Evolutionary conservation across 2,888 invertebrate genomes (phyloP), one percentile per base, ranked within the genome.

Genomic region (Drosophila rubida): DNA sequence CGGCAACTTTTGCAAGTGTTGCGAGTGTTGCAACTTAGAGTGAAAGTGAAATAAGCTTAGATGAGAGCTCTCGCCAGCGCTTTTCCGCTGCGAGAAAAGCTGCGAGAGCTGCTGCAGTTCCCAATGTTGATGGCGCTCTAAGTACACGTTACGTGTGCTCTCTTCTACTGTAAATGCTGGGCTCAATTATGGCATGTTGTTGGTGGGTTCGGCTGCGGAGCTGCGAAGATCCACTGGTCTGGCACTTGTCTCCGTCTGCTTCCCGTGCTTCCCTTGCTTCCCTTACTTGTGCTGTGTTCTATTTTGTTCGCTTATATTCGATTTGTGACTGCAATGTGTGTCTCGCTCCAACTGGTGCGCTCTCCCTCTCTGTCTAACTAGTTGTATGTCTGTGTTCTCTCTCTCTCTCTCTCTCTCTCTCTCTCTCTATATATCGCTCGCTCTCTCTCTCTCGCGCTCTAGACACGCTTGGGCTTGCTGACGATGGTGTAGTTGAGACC

Each of bases 381-480:
- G 25, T 51, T 59, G 45, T 58, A 42, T 68, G 74, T 75, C 71
- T 75, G 65, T 75, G 58, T 70, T 70, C 45, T 65, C 61, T 69
- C 75, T 69, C 70, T 66, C 42, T 61, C 35, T 44, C 46, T 53
- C 19, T 32, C 48, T 27, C 19, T 19, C 19, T 19, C 19, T 19
- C 19, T 19, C 19, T 27, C 27, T 27, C 27, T n/a, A n/a, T n/a
- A n/a, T n/a, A n/a, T 27, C 27, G 0, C 14, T 35, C 44, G 5
- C 9, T 23, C 37, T 25, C 0, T 23, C 9, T 14, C 9, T 30
- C 7, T 25, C 22, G 32, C 11, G 30, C 8, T 49, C 14, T 30
- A 96, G 91, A 96, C 96, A 92, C 95, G 94, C 94, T 96, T 96
- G 89, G 96, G 95, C 92, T 96, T 96, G 90, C 96, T 96, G 61